phyloP scores from a whole-genome alignment of 2,113 vertebrate genomes.

The Paracanthobrama guichenoti region DNA sequence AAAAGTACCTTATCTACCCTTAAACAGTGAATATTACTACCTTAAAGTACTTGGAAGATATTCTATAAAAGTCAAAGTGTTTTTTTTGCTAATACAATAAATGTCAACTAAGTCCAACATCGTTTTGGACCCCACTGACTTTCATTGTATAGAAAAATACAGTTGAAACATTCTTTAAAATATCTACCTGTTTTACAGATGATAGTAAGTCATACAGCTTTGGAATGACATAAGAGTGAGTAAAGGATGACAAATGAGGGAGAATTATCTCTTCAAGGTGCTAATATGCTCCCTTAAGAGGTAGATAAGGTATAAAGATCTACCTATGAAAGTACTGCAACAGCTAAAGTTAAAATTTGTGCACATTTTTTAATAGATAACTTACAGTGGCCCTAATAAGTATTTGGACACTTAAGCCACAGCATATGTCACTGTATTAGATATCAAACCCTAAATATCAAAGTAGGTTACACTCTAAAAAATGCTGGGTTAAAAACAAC shows the following conservation, averaged over 20 bases:
- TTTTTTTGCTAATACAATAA: no score
- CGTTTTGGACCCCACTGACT: not conserved
- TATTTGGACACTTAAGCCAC: not conserved
- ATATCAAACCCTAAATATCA: slow-evolving; percentile 8
- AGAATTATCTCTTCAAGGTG: not conserved
- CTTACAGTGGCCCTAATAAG: not conserved
- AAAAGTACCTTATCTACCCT: not conserved
- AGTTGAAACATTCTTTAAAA: not conserved
- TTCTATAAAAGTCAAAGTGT: no score
- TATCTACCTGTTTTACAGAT: no score
- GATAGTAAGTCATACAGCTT: no score
- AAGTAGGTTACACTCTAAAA: no score
- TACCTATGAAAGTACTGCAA: not conserved
- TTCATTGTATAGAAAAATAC: not conserved
- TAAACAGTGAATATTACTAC: not conserved
- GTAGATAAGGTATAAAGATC: not conserved
- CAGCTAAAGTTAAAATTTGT: not conserved
- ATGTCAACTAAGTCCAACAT: no score
- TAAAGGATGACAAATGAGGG: no score
- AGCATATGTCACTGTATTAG: not conserved
- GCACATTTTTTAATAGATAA: not conserved
- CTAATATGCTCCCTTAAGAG: not conserved
- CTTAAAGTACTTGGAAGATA: not conserved
- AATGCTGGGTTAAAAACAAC: no score
- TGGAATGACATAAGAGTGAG: no score